A percentile compares a stretch with the other conserved stretches of the same genome.
phyloP scores from a whole-genome alignment of 2,888 invertebrate species.

The Caenorhabditis sp. region DNA sequence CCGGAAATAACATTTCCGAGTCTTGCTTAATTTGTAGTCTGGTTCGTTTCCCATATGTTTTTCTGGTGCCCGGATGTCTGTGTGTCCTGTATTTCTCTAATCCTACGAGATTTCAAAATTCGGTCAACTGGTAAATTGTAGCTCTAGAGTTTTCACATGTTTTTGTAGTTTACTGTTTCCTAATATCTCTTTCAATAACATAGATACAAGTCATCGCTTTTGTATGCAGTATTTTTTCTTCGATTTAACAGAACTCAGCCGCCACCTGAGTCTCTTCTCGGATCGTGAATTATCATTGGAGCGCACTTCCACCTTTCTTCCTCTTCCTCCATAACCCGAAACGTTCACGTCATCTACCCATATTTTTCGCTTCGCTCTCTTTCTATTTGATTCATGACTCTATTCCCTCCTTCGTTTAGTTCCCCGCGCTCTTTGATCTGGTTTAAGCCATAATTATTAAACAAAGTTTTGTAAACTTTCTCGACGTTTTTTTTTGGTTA shows the following conservation, averaged over 20 bases:
- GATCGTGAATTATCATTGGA: neutral
- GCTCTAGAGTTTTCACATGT: too few species aligned
- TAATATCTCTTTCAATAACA: neutral
- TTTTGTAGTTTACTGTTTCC: neutral
- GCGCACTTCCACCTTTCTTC: constrained; percentile 6
- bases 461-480: neutral
- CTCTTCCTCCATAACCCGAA: neutral
- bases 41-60: too few species aligned
- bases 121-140: neutral
- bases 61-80: neutral
- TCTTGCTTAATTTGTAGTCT: too few species aligned
- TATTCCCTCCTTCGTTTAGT: neutral
- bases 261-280: too few species aligned
- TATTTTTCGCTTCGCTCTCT: neutral
- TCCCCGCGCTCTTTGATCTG: neutral
- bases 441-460: too few species aligned
- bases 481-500: neutral
- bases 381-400: neutral
- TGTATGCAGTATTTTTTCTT: too few species aligned
- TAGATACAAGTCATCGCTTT: too few species aligned
- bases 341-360: neutral
- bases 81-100: too few species aligned
- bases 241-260: neutral
- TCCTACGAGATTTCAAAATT: neutral
- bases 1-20: neutral